Percentiles rank a stretch among this genome's conserved stretches.
These are phyloP conservation scores for Xiphophorus birchmanni DNA, from an alignment of 2,797 vertebrate species.

Conservation along the genomic window DNA sequence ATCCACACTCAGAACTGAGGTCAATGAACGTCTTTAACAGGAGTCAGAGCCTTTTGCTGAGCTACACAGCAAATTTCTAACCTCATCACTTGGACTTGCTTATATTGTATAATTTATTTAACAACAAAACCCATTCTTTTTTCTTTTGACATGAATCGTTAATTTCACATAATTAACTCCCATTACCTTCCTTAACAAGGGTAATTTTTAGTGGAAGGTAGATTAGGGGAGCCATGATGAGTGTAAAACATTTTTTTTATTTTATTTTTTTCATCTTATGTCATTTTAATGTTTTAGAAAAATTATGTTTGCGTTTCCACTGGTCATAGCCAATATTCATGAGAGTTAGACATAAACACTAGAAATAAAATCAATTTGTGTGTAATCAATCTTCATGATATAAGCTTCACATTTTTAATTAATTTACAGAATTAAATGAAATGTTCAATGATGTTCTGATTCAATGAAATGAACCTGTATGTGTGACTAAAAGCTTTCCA, in stretches of 20 bases:
- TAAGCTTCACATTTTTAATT: neutral
- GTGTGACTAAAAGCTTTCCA: neutral
- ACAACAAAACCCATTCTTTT: neutral
- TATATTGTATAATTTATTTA: neutral
- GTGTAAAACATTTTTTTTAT: neutral
- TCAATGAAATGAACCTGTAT: neutral
- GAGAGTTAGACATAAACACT: neutral
- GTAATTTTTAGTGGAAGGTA: neutral
- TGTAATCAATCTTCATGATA: neutral
- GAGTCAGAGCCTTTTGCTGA: neutral
- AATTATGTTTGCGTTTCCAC: neutral
- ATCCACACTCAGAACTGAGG: slow-evolving; percentile 5
- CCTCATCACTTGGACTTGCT: neutral
- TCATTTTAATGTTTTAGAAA: neutral
- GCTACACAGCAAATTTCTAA: neutral
- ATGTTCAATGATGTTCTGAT: neutral
- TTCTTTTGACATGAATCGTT: neutral
- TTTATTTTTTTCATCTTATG: neutral
- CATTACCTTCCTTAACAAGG: neutral
- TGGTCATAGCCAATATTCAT: neutral
- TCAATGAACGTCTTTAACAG: neutral
- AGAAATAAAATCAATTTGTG: neutral
- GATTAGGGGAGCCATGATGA: neutral
- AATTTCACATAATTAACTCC: neutral
- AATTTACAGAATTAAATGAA: neutral